Evolutionary conservation across 2,888 invertebrate genomes (phyloP).

Genomic region (Spodoptera exigua): DNA sequence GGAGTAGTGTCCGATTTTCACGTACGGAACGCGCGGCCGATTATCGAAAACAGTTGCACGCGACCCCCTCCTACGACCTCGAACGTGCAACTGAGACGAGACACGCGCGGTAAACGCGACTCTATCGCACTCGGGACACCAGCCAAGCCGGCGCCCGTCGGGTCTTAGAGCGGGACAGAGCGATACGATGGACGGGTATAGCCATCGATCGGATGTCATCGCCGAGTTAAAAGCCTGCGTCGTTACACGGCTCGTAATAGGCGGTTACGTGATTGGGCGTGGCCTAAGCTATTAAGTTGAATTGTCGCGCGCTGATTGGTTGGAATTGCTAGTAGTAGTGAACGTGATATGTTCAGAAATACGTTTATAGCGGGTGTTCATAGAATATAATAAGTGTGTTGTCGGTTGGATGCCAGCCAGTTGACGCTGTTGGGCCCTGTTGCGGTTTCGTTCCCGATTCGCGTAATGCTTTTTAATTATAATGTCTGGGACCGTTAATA

Average conservation of each 20-base stretch:
- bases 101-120: conserved; percentile 88
- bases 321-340: conserved; percentile 88
- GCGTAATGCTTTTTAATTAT: conserved; percentile 84
- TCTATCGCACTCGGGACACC: conserved; percentile 85
- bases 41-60: conserved; percentile 89
- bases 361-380: conserved; percentile 87
- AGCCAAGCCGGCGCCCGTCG: conserved; percentile 72
- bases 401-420: conserved; percentile 86
- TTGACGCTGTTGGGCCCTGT: conserved; percentile 75
- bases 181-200: conserved; percentile 70
- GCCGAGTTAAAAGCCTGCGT: conserved; percentile 88
- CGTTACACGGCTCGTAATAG: conserved; percentile 89
- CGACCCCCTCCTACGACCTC: conserved; percentile 87
- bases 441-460: conserved; percentile 81
- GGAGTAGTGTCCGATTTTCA: conserved; percentile 88
- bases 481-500: conserved; percentile 77
- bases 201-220: conserved; percentile 84
- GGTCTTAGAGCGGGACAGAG: conserved; percentile 74
- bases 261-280: conserved; percentile 90
- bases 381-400: conserved; percentile 89
- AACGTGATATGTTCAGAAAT: conserved; percentile 89
- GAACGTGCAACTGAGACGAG: conserved; percentile 88
- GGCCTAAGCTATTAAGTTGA: conserved; percentile 88
- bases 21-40: conserved; percentile 89
- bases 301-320: conserved; percentile 89